phyloP scores from a whole-genome alignment of 2,113 vertebrate species.

The Lutjanus erythropterus region DNA sequence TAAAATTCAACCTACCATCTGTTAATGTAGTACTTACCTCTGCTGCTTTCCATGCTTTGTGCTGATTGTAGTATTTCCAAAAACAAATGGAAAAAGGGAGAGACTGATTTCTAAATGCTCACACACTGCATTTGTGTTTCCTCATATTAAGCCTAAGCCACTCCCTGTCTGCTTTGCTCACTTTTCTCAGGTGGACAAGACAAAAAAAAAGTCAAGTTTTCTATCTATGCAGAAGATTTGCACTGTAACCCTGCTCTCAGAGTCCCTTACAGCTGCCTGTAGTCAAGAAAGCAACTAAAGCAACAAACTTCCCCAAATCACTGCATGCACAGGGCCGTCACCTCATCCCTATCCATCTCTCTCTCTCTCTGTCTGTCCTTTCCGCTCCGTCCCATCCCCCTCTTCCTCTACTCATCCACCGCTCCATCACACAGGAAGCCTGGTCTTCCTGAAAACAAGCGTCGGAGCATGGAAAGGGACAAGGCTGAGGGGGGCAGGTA shows the following conservation, averaged over 20 bases:
- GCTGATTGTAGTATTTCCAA: conserved; percentile 8
- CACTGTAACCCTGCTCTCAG: neutral
- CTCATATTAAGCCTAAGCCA: neutral
- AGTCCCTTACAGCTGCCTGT: conserved; percentile 6
- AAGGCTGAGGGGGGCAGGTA: conserved; percentile 74
- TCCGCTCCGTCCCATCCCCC: conserved; percentile 69
- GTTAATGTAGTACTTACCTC: conserved; percentile 15
- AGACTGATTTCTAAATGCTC: neutral
- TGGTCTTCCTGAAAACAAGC: conserved; percentile 76
- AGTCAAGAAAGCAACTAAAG: neutral
- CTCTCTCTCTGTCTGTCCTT: conserved; percentile 48
- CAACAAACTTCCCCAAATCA: conserved; percentile 15
- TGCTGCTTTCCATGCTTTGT: conserved; percentile 6
- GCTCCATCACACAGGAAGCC: conserved; percentile 77
- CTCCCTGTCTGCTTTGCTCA: conserved; percentile 7
- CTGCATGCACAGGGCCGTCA: conserved; percentile 6
- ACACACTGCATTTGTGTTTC: neutral
- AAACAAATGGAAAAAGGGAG: neutral
- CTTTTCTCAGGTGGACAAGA: conserved; percentile 15
- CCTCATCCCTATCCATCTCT: conserved; percentile 50
- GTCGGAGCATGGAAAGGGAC: conserved; percentile 70
- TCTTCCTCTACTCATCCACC: conserved; percentile 69
- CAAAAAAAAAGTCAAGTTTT: conserved; percentile 3
- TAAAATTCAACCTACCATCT: conserved; percentile 26
- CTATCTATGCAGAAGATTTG: neutral